These are phyloP conservation scores for Microcebus griseorufus DNA, from an alignment of 2,113 vertebrate species.

Conservation along the genomic window DNA sequence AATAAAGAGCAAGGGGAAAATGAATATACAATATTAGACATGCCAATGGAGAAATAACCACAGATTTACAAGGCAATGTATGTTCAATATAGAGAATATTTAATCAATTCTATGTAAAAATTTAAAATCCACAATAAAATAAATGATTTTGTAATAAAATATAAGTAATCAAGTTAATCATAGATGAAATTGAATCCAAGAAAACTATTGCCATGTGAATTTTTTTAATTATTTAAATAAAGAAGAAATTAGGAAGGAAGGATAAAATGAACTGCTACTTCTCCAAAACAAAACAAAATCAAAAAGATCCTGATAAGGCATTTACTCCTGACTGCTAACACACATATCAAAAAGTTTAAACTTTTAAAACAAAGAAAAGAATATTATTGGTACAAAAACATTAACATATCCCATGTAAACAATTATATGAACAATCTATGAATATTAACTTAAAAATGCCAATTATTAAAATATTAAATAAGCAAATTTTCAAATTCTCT, in stretches of 20 bases:
- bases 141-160: neutral
- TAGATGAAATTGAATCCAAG: neutral
- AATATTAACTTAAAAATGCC: neutral
- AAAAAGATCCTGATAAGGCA: neutral
- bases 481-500: neutral
- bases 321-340: neutral
- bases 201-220: neutral
- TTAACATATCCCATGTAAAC: neutral
- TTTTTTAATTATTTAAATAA: neutral
- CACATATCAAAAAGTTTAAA: neutral
- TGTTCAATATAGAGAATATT: neutral
- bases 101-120: neutral
- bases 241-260: neutral
- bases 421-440: neutral
- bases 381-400: neutral
- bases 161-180: neutral
- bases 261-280: neutral
- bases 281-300: neutral
- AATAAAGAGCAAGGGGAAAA: neutral
- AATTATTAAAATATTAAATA: neutral
- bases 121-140: neutral
- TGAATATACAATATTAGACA: neutral
- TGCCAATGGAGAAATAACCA: neutral
- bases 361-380: neutral
- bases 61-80: neutral